Evolutionary conservation across 2,797 vertebrate species (phyloP).

Genomic region (Ispidina picta): DNA sequence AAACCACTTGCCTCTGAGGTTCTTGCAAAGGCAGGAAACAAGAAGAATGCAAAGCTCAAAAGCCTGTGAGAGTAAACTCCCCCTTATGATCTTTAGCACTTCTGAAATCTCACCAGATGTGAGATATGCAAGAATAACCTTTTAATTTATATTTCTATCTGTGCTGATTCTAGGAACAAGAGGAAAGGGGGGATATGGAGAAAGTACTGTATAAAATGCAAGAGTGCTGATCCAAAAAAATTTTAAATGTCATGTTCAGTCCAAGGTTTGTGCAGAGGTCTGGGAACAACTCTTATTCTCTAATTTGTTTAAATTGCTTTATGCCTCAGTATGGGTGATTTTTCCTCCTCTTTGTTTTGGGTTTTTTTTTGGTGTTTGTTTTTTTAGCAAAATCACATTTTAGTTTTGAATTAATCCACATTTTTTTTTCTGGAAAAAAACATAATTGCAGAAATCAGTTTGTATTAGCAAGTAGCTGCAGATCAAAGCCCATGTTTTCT

Average conservation of each 20-base stretch:
- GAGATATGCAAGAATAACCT: slow-evolving; percentile 6
- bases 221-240: slow-evolving; percentile 25
- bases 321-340: background rate
- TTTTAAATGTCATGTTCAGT: slow-evolving; percentile 3
- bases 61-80: background rate
- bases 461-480: background rate
- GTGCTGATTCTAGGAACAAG: background rate
- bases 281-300: background rate
- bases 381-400: background rate
- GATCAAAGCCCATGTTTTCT: background rate
- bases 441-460: background rate
- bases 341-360: background rate
- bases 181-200: background rate
- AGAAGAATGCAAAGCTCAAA: background rate
- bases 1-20: background rate
- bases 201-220: background rate
- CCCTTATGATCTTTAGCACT: background rate
- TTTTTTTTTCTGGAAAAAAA: background rate
- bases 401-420: background rate
- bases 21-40: background rate
- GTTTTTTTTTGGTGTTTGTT: background rate
- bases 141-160: slow-evolving; percentile 13
- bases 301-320: background rate
- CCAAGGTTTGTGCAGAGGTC: background rate
- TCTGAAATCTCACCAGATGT: slow-evolving; percentile 16